A percentile compares a stretch with the other conserved stretches of the same genome.
These are phyloP conservation scores for Acrossocheilus fasciatus DNA, from an alignment of 2,797 vertebrate species.

Conservation along the genomic window DNA sequence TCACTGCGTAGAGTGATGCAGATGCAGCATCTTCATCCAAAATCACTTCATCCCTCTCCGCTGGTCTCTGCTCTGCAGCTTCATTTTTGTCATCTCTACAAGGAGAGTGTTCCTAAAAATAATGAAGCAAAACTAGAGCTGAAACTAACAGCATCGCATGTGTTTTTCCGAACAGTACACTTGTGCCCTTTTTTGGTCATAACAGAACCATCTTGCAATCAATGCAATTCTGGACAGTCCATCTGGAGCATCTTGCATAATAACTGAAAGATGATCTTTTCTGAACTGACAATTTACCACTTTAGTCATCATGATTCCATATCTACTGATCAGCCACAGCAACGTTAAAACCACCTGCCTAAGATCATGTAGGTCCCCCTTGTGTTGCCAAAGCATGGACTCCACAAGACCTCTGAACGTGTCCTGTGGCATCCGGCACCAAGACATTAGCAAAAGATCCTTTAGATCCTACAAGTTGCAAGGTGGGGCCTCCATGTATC, in stretches of 20 bases:
- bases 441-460: background rate
- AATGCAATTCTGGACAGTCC: background rate
- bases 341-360: background rate
- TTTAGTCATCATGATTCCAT: background rate
- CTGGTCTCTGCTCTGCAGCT: constrained; percentile 6
- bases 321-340: background rate
- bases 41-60: constrained; percentile 16
- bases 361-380: background rate
- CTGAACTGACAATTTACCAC: background rate
- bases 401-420: background rate
- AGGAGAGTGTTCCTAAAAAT: constrained; percentile 31
- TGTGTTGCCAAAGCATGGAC: background rate
- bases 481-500: background rate
- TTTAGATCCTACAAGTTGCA: background rate
- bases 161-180: background rate
- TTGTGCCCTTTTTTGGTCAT: background rate
- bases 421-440: background rate
- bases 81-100: background rate
- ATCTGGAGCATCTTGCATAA: background rate
- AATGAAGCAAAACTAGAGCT: background rate
- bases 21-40: constrained; percentile 50
- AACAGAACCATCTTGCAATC: background rate
- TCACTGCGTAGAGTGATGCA: constrained; percentile 77
- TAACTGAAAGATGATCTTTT: background rate
- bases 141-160: background rate